Base-by-base conservation (phyloP, 2,113 vertebrate species). In the Hiodon alosoides region DNA sequence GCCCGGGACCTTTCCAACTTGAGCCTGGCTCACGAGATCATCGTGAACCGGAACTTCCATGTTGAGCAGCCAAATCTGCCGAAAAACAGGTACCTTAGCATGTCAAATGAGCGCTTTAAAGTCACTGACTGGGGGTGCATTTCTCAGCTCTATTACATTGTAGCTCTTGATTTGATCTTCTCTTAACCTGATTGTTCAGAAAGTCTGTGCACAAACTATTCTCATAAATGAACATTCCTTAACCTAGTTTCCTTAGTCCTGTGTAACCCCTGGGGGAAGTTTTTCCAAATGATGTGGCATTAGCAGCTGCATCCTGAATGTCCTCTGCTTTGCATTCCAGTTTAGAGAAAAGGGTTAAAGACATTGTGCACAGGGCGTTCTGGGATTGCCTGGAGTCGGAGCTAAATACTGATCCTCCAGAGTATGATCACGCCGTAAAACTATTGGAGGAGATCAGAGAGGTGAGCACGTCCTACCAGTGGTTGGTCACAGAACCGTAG, bases 361-460 rank as follows among this genome's bases (percentile, higher is more conserved):
- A 91, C 75, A 93, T 93, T 14, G 84, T 97, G 57, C 95, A 96
- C 84, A 93, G 95, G 80, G 95, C 94, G 0, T 98, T 94, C 85
- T 98, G 96, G 96, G 94, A 98, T 79, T 88, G 88, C 74, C 80
- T 98, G 89, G 93, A 94, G 76, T 86, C 91, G 0, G 94, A 98
- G 81, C 87, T 98, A 79, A 95, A 88, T 6, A 88, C 93, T 51
- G 93, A 97, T 79, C 96, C 95, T 47, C 95, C 96, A 0, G 91
- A 93, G 76, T 98, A 96, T 4, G 87, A 91, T 17, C 91, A 96
- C 8, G 93, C 95, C 77, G 93, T 98, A 88, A 94, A 87, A 77
- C 89, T 97, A 52, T 86, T 98, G 85, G 94, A 93, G 83, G 96
- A 98, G 86, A 97, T 98, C 83, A 91, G 88, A 90, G 95, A 96